Conservation (phyloP, 1,140 invertebrate species). For the Heterodera carotae region DNA sequence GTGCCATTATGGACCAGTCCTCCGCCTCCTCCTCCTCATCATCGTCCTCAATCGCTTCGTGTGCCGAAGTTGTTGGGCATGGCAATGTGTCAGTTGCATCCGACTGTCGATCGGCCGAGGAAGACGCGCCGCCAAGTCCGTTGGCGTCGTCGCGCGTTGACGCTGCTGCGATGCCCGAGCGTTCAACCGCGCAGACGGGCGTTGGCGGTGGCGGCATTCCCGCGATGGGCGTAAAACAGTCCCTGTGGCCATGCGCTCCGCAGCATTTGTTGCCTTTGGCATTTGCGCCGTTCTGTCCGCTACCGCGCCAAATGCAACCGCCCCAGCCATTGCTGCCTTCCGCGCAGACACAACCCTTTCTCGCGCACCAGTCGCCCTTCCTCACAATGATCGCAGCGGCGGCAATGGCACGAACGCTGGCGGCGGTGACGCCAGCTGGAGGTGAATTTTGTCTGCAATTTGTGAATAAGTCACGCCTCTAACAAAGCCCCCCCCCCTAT, state of each 20-base stretch:
- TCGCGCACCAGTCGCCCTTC: conserved; percentile 68
- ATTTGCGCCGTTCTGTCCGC: conserved; percentile 4
- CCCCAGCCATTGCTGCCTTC: conserved; percentile 18
- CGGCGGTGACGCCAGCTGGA: neutral
- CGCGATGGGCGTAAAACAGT: neutral
- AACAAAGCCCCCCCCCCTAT: too few species aligned
- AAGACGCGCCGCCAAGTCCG: neutral
- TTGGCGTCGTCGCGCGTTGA: neutral
- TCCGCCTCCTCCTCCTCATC: conserved; percentile 2
- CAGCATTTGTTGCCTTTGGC: neutral
- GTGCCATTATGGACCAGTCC: neutral
- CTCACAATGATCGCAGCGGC: conserved; percentile 47
- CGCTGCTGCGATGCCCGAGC: neutral
- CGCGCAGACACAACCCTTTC: conserved; percentile 66
- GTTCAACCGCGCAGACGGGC: neutral
- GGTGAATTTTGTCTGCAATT: neutral
- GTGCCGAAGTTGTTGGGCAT: neutral
- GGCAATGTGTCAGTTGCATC: neutral
- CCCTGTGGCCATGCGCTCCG: neutral
- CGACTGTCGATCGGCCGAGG: conserved; percentile 13
- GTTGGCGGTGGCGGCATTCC: neutral
- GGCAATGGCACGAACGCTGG: conserved; percentile 42
- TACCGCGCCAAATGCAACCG: neutral
- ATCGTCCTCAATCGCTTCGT: neutral
- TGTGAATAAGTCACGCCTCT: too few species aligned